Base-by-base conservation (phyloP, 2,113 vertebrate genomes). In the Muntiacus reevesi region DNA sequence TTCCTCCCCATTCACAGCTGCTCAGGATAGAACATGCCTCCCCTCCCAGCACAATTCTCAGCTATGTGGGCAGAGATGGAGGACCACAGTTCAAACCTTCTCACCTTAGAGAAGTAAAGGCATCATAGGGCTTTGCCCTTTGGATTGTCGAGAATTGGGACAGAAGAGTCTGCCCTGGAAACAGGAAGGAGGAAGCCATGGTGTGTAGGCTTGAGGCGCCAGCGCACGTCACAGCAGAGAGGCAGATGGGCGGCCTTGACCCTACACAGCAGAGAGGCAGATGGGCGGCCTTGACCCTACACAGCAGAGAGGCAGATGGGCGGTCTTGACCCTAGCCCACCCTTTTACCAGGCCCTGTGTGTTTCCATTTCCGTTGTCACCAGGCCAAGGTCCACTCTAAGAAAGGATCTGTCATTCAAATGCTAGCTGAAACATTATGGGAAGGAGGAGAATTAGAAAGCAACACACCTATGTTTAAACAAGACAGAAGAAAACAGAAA, bases 361-460 rank as follows among this genome's bases (percentile, higher is more conserved):
- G n/a, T 19, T 23, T 23, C 19, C 19, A 36, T n/a, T 19, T 23
- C 79, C 50, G 2, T 7, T n/a, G 79, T 28, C 54, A 6, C n/a
- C 5, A 17, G 2, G 64, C 40, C 84, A 52, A 11, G 7, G 6
- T 83, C 92, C 90, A 74, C n/a, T 57, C 17, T 91, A 30, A 60
- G 84, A 87, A 92, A 55, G 36, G 16, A 3, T 36, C 43, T 76
- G 89, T 86, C 16, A 83, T 62, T 64, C 55, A 36, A 89, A 92
- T 52, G 57, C 4, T 71, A 45, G 28, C 67, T 74, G 33, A 62
- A 82, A 87, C 43, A 3, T 59, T 67, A 67, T 36, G 4, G 28
- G 28, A 55, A 47, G 67, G 19, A 52, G 90, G 60, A 76, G 4
- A 17, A 74, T 54, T 76, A 33, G 62, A 97, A 92, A 92, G 36